Base-by-base conservation (phyloP, 2,113 vertebrate genomes). In the Periophthalmodon schlosseri region DNA sequence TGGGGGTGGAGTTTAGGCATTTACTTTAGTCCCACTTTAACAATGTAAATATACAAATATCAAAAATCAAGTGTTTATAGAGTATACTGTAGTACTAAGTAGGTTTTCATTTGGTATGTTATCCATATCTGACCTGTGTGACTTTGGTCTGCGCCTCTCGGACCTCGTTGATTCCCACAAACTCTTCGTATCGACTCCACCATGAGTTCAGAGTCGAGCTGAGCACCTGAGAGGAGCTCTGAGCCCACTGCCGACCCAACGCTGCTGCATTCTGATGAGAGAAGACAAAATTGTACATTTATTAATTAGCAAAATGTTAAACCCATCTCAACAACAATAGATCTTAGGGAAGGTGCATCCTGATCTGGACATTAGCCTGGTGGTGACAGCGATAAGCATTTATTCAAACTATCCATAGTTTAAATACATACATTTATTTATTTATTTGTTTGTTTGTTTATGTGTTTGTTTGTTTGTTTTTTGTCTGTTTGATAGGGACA, bases 151-250 rank as follows among this genome's bases (percentile, higher is more conserved):
- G 97, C 63, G 97, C 98, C 21, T 93, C 91, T 54, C 94, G 93
- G 76, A 99, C 96, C 83, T 99, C 98, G 39, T 86, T 96, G 36
- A 99, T 91, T 28, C 97, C 98, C 0, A 99, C 96, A 88, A 98
- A 99, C 87, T 97, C 96, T 86, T 99, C 98, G 0, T 99, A 99
- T 85, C 87, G 94, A 75, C 89, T 92, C 97, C 97, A 98, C 97
- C 96, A 98, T 47, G 82, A 92, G 88, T 91, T 95, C 74, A 93
- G 88, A 0, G 93, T 90, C 65, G 93, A 84, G 8, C 92, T 86
- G 0, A 89, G 83, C 1, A 77, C 86, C 24, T 93, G 91, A 24
- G 92, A 77, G 0, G 94, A 85, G 74, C 75, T 94, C 75, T 88
- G 95, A 0, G 94, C 94, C 91, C 95, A 84, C 9, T 77, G 71